Base-by-base conservation (phyloP, 2,888 invertebrate genomes). In the Vanessa cardui region DNA sequence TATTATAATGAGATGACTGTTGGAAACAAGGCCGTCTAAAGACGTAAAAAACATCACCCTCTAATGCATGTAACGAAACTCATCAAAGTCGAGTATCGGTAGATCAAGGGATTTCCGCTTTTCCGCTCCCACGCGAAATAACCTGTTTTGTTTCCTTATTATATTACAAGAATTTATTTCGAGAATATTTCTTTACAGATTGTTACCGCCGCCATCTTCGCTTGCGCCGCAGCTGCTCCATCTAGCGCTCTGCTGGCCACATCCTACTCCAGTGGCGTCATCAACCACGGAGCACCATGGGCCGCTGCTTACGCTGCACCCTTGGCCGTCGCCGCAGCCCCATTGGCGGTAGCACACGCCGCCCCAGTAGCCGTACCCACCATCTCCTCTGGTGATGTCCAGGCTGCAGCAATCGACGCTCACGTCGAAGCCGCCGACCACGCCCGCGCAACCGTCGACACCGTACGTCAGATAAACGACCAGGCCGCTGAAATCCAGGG, bases 161-260 rank as follows among this genome's bases (percentile, higher is more conserved):
- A 9, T 39, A 9, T 4, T 39, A 12, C 12, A 39, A 39, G 9
- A 47, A 9, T 9, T 15, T 44, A 49, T 39, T 39, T 21, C 9
- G 6, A 1, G 64, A 61, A 54, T 5, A 26, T 81, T 78, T 73
- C 76, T 80, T 84, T 82, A 58, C 88, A 94, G 94, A 93, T 94
- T 88, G 93, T 93, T 80, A 87, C 94, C 87, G 88, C 89, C 84
- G 91, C 94, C 88, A 84, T 94, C 80, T 79, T 82, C 80, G 83
- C 83, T 84, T 88, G 86, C 86, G 88, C 89, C 87, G 87, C 88
- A 84, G 89, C 90, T 75, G 87, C 82, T 65, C 88, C 88, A 58
- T 88, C 88, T 58, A 88, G 89, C 73, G 82, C 80, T 69, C 82
- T 88, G 87, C 83, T 88, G 83, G 86, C 82, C 73, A 78, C 81